These are phyloP conservation scores for Monodelphis domestica DNA, from an alignment of 2,797 vertebrate genomes.

Conservation along the genomic window DNA sequence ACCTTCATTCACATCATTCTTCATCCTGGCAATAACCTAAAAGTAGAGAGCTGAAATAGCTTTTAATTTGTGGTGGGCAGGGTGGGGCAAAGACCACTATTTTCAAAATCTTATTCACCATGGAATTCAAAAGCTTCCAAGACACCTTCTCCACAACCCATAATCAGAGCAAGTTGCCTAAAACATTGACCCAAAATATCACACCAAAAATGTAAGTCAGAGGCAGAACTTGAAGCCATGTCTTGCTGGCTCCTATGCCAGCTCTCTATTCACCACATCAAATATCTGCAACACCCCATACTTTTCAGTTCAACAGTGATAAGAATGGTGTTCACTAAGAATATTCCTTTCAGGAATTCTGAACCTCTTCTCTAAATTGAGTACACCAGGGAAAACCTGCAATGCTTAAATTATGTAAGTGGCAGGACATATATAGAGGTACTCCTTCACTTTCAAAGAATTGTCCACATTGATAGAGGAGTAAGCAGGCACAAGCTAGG, in stretches of 20 bases:
- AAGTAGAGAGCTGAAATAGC: background rate
- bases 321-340: constrained; percentile 55
- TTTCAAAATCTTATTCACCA: background rate
- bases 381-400: constrained; percentile 26
- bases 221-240: background rate
- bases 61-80: background rate
- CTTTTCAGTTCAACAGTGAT: constrained; percentile 49
- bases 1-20: background rate
- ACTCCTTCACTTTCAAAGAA: constrained; percentile 38
- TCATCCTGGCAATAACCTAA: background rate
- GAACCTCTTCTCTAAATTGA: constrained; percentile 22
- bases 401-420: constrained; percentile 30
- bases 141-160: background rate
- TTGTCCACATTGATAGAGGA: background rate
- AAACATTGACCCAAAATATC: background rate
- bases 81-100: background rate
- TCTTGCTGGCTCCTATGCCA: background rate
- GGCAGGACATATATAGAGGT: constrained; percentile 25
- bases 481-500: constrained; percentile 27
- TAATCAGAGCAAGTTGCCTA: background rate
- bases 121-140: background rate
- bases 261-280: background rate
- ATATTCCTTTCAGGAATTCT: constrained; percentile 2
- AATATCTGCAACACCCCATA: background rate
- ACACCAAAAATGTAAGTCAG: background rate